Base-by-base conservation (phyloP, 2,113 vertebrate genomes). In the Chaetodon auriga region DNA sequence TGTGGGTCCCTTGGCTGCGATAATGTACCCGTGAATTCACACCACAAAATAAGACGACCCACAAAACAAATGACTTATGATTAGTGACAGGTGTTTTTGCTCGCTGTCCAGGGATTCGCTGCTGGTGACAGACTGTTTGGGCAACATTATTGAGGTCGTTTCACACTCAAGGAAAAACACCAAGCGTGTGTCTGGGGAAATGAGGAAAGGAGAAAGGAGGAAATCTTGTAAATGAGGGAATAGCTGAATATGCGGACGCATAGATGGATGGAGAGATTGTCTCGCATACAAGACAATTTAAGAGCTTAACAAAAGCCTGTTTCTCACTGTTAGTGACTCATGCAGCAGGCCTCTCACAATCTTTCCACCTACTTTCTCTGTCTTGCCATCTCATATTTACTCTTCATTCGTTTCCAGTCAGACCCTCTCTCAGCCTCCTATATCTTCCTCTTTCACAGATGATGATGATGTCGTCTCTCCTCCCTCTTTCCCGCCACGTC, bases 51-150 rank as follows among this genome's bases (percentile, higher is more conserved):
- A 81, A 77, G 68, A 82, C 46, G 30, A 74, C 30, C 62, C 48
- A 68, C 80, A 84, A 78, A 84, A 77, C 68, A 78, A 55, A 79
- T 25, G 72, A 85, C 49, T 76, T 73, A 68, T 82, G 77, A 90
- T 90, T 80, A 75, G 80, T 84, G 79, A 88, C 81, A 87, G 78
- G 80, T 82, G 82, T 82, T 86, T 84, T 54, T 7, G 0, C 63
- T 49, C 10, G 21, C 72, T 68, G 77, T 75, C 70, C 41, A 30
- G 87, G 83, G 86, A 84, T 61, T 75, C 12, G 1, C 19, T 74
- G 64, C 54, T 15, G 79, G 60, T 36, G 45, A 65, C 71, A 87
- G 68, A 78, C 75, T 84, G 83, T 88, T 87, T 84, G 76, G 51
- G 77, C 46, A 89, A 75, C 65, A 81, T 86, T 60, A 81, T n/a